Percentiles rank a stretch among this genome's conserved stretches.
Evolutionary conservation across 2,113 vertebrate genomes (phyloP).

Genomic region (Leptosomus discolor): DNA sequence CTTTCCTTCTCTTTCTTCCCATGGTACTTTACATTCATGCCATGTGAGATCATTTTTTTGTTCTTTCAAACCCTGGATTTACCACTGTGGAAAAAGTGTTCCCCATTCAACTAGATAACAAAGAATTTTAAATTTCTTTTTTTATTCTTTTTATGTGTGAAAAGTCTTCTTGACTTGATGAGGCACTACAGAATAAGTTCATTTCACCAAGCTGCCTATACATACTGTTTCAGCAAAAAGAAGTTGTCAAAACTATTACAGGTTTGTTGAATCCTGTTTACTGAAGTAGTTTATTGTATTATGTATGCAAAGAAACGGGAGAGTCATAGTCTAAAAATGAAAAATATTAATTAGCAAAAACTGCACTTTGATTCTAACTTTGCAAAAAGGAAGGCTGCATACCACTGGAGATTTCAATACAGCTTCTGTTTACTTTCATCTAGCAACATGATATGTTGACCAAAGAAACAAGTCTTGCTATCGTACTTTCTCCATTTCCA

Average conservation of each 20-base stretch:
- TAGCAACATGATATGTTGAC: background rate
- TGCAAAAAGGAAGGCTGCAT: background rate
- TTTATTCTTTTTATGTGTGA: background rate
- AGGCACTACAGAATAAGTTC: background rate
- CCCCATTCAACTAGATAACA: background rate
- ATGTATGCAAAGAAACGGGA: background rate
- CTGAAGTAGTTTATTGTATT: background rate
- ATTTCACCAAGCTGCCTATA: background rate
- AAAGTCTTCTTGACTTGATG: background rate
- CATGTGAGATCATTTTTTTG: background rate
- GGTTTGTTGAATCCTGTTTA: background rate
- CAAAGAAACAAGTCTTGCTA: rapidly evolving
- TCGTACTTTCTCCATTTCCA: background rate
- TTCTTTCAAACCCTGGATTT: background rate
- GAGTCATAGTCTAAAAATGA: background rate
- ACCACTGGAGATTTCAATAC: background rate
- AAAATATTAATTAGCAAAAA: background rate
- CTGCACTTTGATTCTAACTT: background rate
- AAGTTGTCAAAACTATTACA: background rate
- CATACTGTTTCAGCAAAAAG: background rate
- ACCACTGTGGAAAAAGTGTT: background rate
- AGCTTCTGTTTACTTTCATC: background rate
- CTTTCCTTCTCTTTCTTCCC: background rate
- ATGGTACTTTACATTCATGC: background rate
- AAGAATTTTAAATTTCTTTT: background rate